A percentile compares a stretch with the other conserved stretches of the same genome.
phyloP scores from a whole-genome alignment of 2,888 invertebrate genomes.

The Scrobipalpa atriplicella region DNA sequence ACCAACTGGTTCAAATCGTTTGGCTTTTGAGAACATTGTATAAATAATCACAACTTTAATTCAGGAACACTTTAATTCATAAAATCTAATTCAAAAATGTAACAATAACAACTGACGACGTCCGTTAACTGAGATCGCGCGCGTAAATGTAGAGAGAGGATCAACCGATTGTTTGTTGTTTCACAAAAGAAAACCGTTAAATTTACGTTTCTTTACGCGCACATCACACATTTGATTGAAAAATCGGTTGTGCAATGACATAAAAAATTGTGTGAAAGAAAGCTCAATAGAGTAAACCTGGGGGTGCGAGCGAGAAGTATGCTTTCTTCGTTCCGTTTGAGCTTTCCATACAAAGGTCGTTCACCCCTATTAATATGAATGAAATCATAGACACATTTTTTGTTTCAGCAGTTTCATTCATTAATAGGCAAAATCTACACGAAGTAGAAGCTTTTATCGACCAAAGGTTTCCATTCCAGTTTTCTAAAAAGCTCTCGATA shows the following conservation, averaged over 20 bases:
- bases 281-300: not conserved
- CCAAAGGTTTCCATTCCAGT: no score
- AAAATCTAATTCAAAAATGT: conserved; percentile 21
- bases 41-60: conserved; percentile 26
- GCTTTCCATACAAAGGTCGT: not conserved
- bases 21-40: conserved; percentile 76
- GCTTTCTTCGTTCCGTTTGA: conserved; percentile 1
- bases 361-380: not conserved
- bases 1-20: conserved; percentile 71
- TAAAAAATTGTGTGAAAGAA: not conserved
- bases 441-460: no score
- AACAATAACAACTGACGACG: conserved; percentile 30
- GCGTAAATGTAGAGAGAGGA: conserved; percentile 33
- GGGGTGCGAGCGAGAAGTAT: not conserved
- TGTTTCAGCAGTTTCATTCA: not conserved
- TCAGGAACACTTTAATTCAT: conserved; percentile 25
- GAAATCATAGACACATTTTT: conserved; percentile 10
- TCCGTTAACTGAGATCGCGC: conserved; percentile 34
- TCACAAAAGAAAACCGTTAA: conserved; percentile 47
- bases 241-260: not conserved
- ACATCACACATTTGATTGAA: conserved; percentile 9
- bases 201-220: conserved; percentile 40
- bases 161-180: conserved; percentile 19
- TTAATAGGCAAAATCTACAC: no score
- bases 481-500: no score